Evolutionary conservation across 2,797 vertebrate species (phyloP).

Genomic region (Sarcophilus harrisii): DNA sequence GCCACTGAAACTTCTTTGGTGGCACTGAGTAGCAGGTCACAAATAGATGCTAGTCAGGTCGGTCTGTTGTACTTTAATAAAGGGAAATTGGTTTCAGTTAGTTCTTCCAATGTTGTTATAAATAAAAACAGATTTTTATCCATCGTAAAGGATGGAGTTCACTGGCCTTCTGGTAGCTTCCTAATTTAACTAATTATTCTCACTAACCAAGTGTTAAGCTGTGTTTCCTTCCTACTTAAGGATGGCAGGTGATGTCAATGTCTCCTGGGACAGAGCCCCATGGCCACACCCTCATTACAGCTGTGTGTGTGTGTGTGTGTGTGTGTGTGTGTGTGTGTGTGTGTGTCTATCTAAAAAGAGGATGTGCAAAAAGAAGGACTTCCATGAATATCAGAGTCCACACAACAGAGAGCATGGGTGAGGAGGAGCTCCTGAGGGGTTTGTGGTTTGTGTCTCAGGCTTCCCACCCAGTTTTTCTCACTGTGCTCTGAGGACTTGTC

Average conservation of each 20-base stretch:
- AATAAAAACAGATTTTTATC: not conserved
- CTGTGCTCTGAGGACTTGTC: slow-evolving; percentile 55
- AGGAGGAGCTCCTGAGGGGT: not conserved
- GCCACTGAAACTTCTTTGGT: not conserved
- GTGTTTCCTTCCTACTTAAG: not conserved
- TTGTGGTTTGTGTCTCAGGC: not conserved
- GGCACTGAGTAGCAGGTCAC: not conserved
- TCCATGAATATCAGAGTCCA: not conserved
- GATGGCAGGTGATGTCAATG: not conserved
- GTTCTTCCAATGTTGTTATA: not conserved
- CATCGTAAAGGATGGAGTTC: not conserved
- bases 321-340: not conserved
- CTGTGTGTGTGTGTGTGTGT: too few relatives aligned
- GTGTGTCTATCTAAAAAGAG: not conserved
- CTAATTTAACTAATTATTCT: not conserved
- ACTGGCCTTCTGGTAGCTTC: not conserved
- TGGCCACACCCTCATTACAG: not conserved
- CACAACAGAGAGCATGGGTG: not conserved
- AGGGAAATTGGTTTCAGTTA: not conserved
- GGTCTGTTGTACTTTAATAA: not conserved
- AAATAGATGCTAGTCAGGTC: not conserved
- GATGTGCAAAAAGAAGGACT: not conserved
- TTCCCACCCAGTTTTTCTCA: slow-evolving; percentile 39
- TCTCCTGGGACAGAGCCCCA: not conserved
- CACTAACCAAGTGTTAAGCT: not conserved